Conservation (phyloP, 2,888 invertebrate species). For the Euproctis similis region DNA sequence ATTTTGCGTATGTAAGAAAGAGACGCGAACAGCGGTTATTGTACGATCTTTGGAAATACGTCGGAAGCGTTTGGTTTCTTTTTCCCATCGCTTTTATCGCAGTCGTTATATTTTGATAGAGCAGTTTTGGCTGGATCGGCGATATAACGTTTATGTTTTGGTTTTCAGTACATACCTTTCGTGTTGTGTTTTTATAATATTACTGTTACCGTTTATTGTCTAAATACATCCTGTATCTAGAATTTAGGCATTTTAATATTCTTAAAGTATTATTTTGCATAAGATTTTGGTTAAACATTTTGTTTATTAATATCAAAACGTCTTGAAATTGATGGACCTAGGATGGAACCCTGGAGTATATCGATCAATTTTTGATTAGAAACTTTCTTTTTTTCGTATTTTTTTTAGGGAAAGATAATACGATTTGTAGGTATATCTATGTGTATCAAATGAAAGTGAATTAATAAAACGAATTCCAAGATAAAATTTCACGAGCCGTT, state of each 20-base stretch:
- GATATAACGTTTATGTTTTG: constrained; percentile 73
- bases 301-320: too few relatives aligned
- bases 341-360: too few relatives aligned
- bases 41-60: constrained; percentile 70
- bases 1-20: constrained; percentile 41
- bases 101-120: constrained; percentile 74
- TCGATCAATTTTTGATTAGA: too few relatives aligned
- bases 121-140: constrained; percentile 64
- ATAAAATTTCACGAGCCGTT: not conserved
- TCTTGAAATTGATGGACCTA: too few relatives aligned
- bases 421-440: not conserved
- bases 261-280: too few relatives aligned
- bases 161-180: constrained; percentile 49
- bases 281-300: too few relatives aligned
- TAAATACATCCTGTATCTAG: constrained; percentile 5
- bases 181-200: constrained; percentile 31
- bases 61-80: constrained; percentile 70
- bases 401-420: too few relatives aligned
- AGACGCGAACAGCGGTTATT: constrained; percentile 51
- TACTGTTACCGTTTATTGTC: constrained; percentile 36
- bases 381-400: too few relatives aligned
- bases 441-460: not conserved
- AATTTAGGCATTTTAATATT: too few relatives aligned
- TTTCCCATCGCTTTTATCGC: constrained; percentile 72
- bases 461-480: not conserved